Evolutionary conservation across 2,797 vertebrate species (phyloP).

Genomic region (Sebastes steindachneri): DNA sequence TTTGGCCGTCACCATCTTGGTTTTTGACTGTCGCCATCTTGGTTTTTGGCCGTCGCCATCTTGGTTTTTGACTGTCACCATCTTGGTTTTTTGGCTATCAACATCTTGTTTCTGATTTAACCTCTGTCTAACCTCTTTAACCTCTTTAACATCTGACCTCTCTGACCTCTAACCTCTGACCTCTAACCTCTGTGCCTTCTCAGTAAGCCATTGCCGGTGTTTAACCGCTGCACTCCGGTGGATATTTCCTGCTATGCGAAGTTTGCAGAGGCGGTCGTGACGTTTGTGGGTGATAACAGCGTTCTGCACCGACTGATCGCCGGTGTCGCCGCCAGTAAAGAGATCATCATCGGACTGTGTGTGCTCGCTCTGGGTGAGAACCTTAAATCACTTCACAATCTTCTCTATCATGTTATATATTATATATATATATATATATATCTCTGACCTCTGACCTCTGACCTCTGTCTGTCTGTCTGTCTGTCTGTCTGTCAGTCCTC

Average conservation of each 20-base stretch:
- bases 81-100: no score
- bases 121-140: neutral
- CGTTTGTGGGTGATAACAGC: constrained; percentile 96
- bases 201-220: constrained; percentile 93
- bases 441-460: neutral
- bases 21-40: accelerated
- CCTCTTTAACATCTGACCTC: no score
- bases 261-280: constrained; percentile 97
- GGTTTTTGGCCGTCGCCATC: accelerated
- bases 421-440: no score
- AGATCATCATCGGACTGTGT: constrained; percentile 98
- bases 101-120: no score
- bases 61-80: no score
- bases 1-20: accelerated
- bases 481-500: constrained; percentile 81
- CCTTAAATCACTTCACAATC: no score
- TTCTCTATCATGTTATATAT: no score
- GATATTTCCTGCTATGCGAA: constrained; percentile 96
- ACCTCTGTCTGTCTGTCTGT: neutral
- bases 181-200: neutral
- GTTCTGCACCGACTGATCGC: constrained; percentile 96
- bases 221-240: constrained; percentile 98
- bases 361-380: constrained; percentile 93
- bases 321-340: constrained; percentile 96
- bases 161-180: neutral